Percentiles rank a stretch among this genome's conserved stretches.
These are phyloP conservation scores for Apamea crenata DNA, from an alignment of 2,888 invertebrate species.

Conservation along the genomic window DNA sequence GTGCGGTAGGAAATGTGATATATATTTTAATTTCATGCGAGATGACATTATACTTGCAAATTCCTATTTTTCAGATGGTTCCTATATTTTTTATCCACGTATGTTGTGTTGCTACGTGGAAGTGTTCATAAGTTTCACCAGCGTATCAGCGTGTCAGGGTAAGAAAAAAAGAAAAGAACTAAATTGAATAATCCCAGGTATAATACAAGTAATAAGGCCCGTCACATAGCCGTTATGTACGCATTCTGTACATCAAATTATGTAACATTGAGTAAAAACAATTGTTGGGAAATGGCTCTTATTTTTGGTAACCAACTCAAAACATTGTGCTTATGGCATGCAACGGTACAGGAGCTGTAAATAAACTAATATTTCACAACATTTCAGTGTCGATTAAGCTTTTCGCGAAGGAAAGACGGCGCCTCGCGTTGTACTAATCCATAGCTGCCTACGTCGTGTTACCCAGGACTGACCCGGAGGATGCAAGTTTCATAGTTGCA, in stretches of 20 bases:
- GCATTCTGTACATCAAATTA: neutral
- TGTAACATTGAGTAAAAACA: neutral
- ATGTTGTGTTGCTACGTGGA: neutral
- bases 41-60: neutral
- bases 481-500: no score
- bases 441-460: no score
- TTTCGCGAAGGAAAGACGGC: no score
- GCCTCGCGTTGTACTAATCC: no score
- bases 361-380: neutral
- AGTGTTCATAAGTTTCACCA: neutral
- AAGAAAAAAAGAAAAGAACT: neutral
- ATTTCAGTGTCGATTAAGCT: no score
- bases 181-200: neutral
- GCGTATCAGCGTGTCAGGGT: neutral
- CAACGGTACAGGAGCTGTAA: neutral
- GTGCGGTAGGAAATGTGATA: constrained; percentile 32
- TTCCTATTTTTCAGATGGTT: neutral
- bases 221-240: neutral
- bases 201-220: neutral
- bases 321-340: neutral
- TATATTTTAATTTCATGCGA: neutral
- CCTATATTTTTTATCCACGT: neutral
- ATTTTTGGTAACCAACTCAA: neutral
- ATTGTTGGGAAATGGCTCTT: neutral
- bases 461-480: no score